These are phyloP conservation scores for Drosophila cognata DNA, from an alignment of 2,888 invertebrate species.

Conservation along the genomic window DNA sequence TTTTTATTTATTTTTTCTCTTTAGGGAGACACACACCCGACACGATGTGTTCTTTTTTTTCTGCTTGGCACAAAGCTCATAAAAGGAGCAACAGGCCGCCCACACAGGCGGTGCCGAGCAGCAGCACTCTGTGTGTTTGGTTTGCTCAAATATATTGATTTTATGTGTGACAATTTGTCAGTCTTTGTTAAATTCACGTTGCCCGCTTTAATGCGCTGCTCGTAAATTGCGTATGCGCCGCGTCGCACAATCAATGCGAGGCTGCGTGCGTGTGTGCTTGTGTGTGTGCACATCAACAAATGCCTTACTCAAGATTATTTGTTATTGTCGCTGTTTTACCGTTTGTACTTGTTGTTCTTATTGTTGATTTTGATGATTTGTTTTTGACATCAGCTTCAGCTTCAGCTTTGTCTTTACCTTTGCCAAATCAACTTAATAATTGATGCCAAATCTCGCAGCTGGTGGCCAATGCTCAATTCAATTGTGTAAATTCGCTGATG, in stretches of 20 bases:
- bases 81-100: conserved; percentile 56
- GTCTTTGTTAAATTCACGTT: conserved; percentile 59
- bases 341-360: conserved; percentile 10
- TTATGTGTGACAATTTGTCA: conserved; percentile 58
- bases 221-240: conserved; percentile 50
- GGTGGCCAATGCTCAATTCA: conserved; percentile 33
- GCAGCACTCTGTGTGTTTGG: background rate
- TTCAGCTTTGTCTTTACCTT: background rate
- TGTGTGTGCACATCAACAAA: conserved; percentile 42
- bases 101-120: conserved; percentile 7
- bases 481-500: conserved; percentile 54
- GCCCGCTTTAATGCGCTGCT: conserved; percentile 57
- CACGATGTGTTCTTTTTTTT: conserved; percentile 22
- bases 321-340: conserved; percentile 29
- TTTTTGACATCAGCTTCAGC: conserved; percentile 3
- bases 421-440: conserved; percentile 52
- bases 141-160: conserved; percentile 48
- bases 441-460: conserved; percentile 32
- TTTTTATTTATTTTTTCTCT: background rate
- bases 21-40: background rate
- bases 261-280: conserved; percentile 12
- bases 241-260: conserved; percentile 18
- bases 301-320: conserved; percentile 62
- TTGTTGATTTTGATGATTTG: conserved; percentile 10
- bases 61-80: conserved; percentile 46